Conservation (phyloP, 30 jellyfish, hydroid and myxozoan genomes). For the Sanderia malayensis region DNA sequence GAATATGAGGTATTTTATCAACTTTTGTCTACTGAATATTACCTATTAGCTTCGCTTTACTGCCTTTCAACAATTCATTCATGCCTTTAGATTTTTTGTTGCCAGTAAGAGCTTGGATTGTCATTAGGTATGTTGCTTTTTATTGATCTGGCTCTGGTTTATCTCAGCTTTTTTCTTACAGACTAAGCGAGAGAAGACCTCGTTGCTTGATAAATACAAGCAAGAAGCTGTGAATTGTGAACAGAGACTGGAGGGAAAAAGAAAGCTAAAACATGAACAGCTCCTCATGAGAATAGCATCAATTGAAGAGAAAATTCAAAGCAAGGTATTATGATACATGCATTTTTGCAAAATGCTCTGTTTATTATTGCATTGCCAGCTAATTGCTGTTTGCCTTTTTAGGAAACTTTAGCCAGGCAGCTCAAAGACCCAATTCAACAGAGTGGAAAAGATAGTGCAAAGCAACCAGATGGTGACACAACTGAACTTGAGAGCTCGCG, state of each 20-base stretch:
- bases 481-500: background rate
- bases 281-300: constrained; percentile 9
- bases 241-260: constrained; percentile 1
- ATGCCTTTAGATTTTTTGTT: background rate
- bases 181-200: background rate
- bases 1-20: background rate
- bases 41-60: background rate
- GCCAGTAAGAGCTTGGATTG: background rate
- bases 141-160: too few species aligned
- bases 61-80: background rate
- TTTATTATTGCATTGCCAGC: background rate
- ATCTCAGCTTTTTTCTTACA: background rate
- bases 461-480: background rate
- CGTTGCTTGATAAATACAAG: background rate
- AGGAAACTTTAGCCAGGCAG: background rate
- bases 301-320: constrained; percentile 12
- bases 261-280: constrained; percentile 6
- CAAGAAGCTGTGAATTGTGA: constrained; percentile 39
- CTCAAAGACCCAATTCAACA: background rate
- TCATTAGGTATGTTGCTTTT: too few species aligned
- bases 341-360: background rate
- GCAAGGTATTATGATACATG: constrained; percentile 1
- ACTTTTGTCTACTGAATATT: background rate
- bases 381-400: background rate
- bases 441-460: too few species aligned